These are phyloP conservation scores for Percopsis omiscomaycus DNA, from an alignment of 2,797 vertebrate species.

Conservation along the genomic window DNA sequence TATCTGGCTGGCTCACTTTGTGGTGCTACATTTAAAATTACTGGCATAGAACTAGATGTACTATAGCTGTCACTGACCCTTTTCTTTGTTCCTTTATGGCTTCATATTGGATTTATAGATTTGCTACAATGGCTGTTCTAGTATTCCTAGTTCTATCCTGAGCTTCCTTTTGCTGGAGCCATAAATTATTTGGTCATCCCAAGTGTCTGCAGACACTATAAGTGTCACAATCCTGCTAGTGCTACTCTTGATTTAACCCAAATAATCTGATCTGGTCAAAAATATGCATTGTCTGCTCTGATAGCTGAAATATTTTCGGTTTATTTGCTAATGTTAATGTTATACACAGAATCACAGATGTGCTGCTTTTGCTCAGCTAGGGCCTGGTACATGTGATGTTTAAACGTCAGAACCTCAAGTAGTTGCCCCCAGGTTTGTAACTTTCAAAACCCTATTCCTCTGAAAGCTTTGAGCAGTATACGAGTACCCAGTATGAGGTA, in stretches of 20 bases:
- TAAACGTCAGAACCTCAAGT: too few species aligned
- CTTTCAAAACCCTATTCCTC: too few species aligned
- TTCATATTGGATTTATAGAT: conserved; percentile 2
- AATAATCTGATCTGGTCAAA: too few species aligned
- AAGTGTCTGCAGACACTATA: conserved; percentile 1
- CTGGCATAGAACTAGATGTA: conserved; percentile 38
- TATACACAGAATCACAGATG: too few species aligned
- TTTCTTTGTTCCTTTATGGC: conserved; percentile 4
- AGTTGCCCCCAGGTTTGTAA: too few species aligned
- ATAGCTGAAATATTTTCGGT: background rate
- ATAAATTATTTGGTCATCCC: conserved; percentile 46
- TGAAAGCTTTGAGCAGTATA: too few species aligned
- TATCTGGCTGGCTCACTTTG: conserved; percentile 37
- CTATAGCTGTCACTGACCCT: conserved; percentile 24
- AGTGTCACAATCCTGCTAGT: background rate
- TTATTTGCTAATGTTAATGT: background rate
- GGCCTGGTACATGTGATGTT: too few species aligned
- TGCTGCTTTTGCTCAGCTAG: too few species aligned
- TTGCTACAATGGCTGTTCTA: conserved; percentile 27
- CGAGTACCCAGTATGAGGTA: too few species aligned
- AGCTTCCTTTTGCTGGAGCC: conserved; percentile 42
- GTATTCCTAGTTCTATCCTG: conserved; percentile 31
- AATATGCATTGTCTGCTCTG: too few species aligned
- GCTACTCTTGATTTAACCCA: too few species aligned
- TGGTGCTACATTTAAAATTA: conserved; percentile 74